Percentiles rank a stretch among this genome's conserved stretches.
phyloP scores from a whole-genome alignment of 2,113 vertebrate species.

The Callocephalon fimbriatum region DNA sequence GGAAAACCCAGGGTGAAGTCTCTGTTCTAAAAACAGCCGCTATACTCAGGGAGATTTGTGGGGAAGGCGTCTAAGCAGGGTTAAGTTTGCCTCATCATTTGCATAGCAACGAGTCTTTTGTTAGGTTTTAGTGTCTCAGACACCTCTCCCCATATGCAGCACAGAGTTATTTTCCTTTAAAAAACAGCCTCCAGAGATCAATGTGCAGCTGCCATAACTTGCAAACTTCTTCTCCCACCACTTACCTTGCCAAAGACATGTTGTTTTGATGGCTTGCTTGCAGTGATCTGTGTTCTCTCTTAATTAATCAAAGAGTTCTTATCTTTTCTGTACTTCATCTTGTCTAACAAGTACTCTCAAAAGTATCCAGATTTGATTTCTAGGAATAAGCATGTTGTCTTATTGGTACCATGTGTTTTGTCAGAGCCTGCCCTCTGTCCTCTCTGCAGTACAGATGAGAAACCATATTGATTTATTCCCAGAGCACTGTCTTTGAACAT shows the following conservation, averaged over 20 bases:
- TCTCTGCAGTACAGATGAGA: background rate
- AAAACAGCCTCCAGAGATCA: background rate
- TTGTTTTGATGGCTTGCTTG: background rate
- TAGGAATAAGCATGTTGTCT: background rate
- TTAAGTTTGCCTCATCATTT: background rate
- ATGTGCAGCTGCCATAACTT: background rate
- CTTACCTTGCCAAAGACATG: background rate
- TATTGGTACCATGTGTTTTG: background rate
- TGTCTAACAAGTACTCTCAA: background rate
- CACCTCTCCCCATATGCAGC: background rate
- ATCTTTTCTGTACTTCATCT: background rate
- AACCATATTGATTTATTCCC: background rate
- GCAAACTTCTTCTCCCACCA: background rate
- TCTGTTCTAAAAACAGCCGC: too few relatives aligned
- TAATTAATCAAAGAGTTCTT: conserved; percentile 7
- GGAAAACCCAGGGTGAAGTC: too few relatives aligned
- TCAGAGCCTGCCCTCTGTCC: background rate
- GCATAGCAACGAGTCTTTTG: background rate
- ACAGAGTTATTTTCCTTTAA: background rate
- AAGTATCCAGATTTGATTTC: background rate
- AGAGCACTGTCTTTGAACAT: background rate
- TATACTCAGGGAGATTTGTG: too few relatives aligned
- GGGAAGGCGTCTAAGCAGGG: too few relatives aligned
- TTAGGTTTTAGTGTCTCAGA: background rate
- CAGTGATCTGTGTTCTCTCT: background rate